Conservation (phyloP, 2,888 invertebrate genomes). For the Eupelmus urozonus region DNA sequence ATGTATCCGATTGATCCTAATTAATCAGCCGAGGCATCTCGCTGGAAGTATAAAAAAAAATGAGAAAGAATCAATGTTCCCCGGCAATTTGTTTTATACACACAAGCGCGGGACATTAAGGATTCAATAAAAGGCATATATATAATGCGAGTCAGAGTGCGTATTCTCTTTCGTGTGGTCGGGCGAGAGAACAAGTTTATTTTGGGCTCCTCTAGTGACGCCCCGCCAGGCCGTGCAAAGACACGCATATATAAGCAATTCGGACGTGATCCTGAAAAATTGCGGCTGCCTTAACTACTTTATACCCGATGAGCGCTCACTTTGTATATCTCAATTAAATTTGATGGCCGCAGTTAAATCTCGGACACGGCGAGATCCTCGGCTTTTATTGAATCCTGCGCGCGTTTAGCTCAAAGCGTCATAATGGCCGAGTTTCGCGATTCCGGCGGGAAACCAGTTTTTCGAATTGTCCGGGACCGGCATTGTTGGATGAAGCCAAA, state of each 20-base stretch:
- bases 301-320: conserved; percentile 37
- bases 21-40: conserved; percentile 26
- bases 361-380: conserved; percentile 21
- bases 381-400: conserved; percentile 28
- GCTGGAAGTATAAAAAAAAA: background rate
- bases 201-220: conserved; percentile 18
- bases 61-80: too few relatives aligned
- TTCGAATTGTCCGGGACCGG: too few relatives aligned
- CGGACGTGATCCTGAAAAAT: conserved; percentile 54
- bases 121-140: conserved; percentile 38
- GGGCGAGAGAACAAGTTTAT: conserved; percentile 35
- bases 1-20: conserved; percentile 6
- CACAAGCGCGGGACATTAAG: conserved; percentile 2
- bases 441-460: conserved; percentile 36
- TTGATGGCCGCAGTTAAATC: conserved; percentile 48
- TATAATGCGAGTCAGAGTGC: too few relatives aligned
- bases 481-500: conserved; percentile 29
- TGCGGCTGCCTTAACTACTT: conserved; percentile 29
- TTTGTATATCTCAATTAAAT: conserved; percentile 57
- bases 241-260: conserved; percentile 21
- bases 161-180: background rate
- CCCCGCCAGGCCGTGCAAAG: too few relatives aligned
- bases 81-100: conserved; percentile 31
- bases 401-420: background rate
- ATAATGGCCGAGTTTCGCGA: conserved; percentile 9